Evolutionary conservation across 2,113 vertebrate genomes (phyloP).

Genomic region (Phylloscopus whistleri): DNA sequence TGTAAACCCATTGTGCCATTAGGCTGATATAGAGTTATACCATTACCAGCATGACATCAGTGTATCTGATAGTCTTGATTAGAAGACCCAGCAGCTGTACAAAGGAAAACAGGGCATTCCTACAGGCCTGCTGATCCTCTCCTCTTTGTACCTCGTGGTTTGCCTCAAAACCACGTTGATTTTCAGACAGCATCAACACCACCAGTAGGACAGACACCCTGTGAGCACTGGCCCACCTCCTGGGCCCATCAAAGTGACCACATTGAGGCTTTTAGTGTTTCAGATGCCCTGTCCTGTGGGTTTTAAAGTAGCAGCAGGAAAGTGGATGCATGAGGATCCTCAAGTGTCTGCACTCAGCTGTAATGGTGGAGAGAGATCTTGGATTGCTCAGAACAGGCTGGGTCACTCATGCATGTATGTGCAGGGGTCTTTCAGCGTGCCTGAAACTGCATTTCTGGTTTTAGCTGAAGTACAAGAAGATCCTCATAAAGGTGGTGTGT

Average conservation of each 20-base stretch:
- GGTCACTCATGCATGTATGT: neutral
- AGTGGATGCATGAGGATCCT: neutral
- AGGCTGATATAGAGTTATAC: neutral
- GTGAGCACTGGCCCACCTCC: neutral
- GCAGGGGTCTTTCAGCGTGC: neutral
- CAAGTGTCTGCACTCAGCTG: neutral
- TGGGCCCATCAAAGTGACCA: neutral
- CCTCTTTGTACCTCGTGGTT: neutral
- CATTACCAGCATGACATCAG: slow-evolving; percentile 36
- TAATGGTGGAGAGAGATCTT: neutral
- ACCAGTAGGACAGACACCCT: neutral
- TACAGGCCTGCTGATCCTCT: neutral
- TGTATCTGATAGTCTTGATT: slow-evolving; percentile 10
- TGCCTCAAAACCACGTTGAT: neutral
- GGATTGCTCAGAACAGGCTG: neutral
- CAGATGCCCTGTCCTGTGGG: neutral
- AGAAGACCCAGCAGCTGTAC: neutral
- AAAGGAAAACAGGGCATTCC: neutral
- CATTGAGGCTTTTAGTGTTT: neutral
- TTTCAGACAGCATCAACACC: neutral
- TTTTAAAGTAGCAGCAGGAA: neutral
- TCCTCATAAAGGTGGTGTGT: neutral
- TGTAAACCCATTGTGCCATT: slow-evolving; percentile 44
- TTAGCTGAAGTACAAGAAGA: neutral
- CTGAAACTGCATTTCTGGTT: neutral